phyloP scores from a whole-genome alignment of 2,888 invertebrate species.

The Melinaea menophilus region DNA sequence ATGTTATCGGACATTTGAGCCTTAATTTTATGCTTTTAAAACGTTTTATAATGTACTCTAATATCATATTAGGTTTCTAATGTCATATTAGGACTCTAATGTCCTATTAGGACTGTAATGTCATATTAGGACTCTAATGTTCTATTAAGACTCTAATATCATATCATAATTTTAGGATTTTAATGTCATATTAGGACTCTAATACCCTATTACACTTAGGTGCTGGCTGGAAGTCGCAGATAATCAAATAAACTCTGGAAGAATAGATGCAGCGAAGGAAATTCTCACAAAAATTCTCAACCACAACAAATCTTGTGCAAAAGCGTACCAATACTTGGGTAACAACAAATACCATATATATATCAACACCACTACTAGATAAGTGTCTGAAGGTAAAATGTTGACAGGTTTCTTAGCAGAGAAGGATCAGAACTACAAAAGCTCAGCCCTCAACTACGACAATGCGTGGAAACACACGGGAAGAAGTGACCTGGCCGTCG shows the following conservation, averaged over 20 bases:
- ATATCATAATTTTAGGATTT: neutral
- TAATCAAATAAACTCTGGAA: conserved; percentile 83
- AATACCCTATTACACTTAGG: conserved; percentile 48
- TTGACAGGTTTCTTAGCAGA: conserved; percentile 88
- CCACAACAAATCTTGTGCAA: conserved; percentile 92
- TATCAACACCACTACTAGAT: no score
- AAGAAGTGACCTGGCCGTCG: conserved; percentile 88
- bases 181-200: neutral
- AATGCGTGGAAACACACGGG: conserved; percentile 92
- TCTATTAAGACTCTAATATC: conserved; percentile 2
- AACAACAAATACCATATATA: conserved; percentile 9
- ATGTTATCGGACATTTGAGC: no score
- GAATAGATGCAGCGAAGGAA: conserved; percentile 91
- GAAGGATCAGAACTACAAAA: conserved; percentile 93
- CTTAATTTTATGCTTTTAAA: no score
- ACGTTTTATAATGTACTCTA: neutral
- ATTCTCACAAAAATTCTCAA: conserved; percentile 86
- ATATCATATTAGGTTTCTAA: neutral
- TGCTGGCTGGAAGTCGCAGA: conserved; percentile 97
- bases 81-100: neutral
- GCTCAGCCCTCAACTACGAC: conserved; percentile 89
- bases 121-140: neutral
- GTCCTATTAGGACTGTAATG: neutral
- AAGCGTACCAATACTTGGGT: conserved; percentile 91
- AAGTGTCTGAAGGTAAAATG: neutral